Percentiles rank a stretch among this genome's conserved stretches.
These are phyloP conservation scores for Cerceris ruficornis DNA, from an alignment of 2,888 invertebrate species.

Conservation along the genomic window DNA sequence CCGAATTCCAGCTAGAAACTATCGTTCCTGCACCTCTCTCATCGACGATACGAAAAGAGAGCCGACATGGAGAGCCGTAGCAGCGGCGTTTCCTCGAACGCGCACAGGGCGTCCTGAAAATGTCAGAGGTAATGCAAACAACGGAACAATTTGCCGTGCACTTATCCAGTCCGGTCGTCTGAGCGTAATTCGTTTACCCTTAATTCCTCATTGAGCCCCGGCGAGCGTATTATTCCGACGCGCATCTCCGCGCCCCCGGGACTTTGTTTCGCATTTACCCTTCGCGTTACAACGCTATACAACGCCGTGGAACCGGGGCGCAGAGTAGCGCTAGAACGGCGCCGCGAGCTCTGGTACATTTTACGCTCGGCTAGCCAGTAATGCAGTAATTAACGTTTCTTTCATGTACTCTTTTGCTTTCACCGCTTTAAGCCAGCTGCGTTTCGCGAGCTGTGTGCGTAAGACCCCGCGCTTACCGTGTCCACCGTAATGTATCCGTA, in stretches of 20 bases:
- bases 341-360: conserved; percentile 65
- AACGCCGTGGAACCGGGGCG: background rate
- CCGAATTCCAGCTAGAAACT: no score
- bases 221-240: conserved; percentile 65
- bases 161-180: conserved; percentile 27
- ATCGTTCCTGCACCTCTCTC: no score
- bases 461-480: conserved; percentile 35
- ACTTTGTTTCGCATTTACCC: conserved; percentile 52
- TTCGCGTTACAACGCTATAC: conserved; percentile 27
- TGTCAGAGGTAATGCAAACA: conserved; percentile 47
- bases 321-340: conserved; percentile 42
- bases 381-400: conserved; percentile 77
- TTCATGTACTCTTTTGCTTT: conserved; percentile 71
- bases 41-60: conserved; percentile 2
- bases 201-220: conserved; percentile 67
- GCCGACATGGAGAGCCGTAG: background rate
- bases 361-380: conserved; percentile 71
- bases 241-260: conserved; percentile 49
- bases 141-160: conserved; percentile 48
- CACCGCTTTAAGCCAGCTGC: conserved; percentile 65
- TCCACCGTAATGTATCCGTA: conserved; percentile 26
- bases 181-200: conserved; percentile 70
- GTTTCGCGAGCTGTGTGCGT: conserved; percentile 33
- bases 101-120: background rate
- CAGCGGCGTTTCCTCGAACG: conserved; percentile 12